A percentile compares a stretch with the other conserved stretches of the same genome.
Conservation (phyloP, 2,888 invertebrate genomes). For the Ariolimax columbianus region DNA sequence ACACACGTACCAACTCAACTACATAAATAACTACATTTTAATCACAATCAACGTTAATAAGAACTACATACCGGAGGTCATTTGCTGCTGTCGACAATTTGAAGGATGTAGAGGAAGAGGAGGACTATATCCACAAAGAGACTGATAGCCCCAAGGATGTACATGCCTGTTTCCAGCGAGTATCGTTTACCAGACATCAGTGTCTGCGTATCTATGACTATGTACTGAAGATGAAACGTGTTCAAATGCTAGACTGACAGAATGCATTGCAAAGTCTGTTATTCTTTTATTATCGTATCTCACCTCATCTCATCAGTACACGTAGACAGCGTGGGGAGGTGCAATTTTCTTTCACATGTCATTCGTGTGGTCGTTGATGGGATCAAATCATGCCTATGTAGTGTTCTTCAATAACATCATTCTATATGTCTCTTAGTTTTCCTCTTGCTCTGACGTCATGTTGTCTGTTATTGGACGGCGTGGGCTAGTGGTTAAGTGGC, state of each 20-base stretch:
- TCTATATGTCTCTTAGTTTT: no score
- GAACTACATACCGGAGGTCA: neutral
- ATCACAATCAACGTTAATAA: neutral
- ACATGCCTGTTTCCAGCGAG: slow-evolving; percentile 29
- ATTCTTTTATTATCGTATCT: no score
- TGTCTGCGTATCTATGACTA: slow-evolving; percentile 47
- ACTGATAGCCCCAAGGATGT: slow-evolving; percentile 38
- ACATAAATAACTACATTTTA: neutral
- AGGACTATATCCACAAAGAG: slow-evolving; percentile 42
- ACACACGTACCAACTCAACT: neutral
- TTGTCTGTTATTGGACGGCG: no score
- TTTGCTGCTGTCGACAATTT: neutral
- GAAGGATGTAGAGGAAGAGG: slow-evolving; percentile 45
- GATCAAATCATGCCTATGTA: no score
- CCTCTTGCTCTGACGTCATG: no score
- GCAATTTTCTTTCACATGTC: no score
- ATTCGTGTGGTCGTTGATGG: no score
- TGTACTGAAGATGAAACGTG: slow-evolving; percentile 6
- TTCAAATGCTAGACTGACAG: neutral
- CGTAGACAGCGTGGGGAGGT: no score
- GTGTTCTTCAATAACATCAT: no score
- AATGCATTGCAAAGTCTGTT: neutral
- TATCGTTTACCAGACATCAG: slow-evolving; percentile 40
- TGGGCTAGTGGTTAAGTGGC: no score
- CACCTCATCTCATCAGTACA: no score